Evolutionary conservation across 2,888 invertebrate genomes (phyloP), one percentile per base, ranked within the genome.

Genomic region (Drosophila lacicola): DNA sequence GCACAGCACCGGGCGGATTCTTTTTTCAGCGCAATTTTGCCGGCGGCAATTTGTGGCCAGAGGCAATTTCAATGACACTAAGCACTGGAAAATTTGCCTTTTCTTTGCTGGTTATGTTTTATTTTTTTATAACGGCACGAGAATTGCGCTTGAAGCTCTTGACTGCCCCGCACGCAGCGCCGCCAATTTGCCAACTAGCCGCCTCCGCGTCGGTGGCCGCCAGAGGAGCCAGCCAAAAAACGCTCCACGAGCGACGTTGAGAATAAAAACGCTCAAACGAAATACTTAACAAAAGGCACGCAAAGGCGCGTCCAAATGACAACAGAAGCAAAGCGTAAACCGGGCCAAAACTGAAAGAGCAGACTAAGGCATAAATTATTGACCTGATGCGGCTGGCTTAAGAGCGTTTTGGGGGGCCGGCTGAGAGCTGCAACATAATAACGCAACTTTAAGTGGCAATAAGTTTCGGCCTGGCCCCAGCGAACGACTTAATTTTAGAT

Each of bases 131-230:
- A 36, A 47, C 55, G 69, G 29, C 54, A 74, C 63, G 54, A 73
- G 57, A 54, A 70, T 65, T 63, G 82, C 73, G 75, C 70, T 61
- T 39, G 51, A 69, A 67, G 58, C 67, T 82, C 61, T 64, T 58
- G 70, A 60, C 55, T 63, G 68, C 68, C 61, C 74, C 80, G 82
- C 68, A 82, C 84, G 63, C 86, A 71, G 69, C 70, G 84, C 86
- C 71, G 64, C 74, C 81, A 75, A 81, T 73, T 83, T 83, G 77
- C 83, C 83, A 86, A 84, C 84, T 84, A 86, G 79, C 81, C 73
- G 83, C 81, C 79, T 61, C 53, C 70, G 57, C 58, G 44, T 58
- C 29, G 70, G n/a, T 44, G 46, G 67, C 64, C 61, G 55, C 62
- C 69, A 63, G 65, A 80, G 80, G 75, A 74, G 80, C 81, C 78